A percentile compares a stretch with the other conserved stretches of the same genome.
These are phyloP conservation scores for Apteryx owenii DNA, from an alignment of 2,113 vertebrate genomes.

Conservation along the genomic window DNA sequence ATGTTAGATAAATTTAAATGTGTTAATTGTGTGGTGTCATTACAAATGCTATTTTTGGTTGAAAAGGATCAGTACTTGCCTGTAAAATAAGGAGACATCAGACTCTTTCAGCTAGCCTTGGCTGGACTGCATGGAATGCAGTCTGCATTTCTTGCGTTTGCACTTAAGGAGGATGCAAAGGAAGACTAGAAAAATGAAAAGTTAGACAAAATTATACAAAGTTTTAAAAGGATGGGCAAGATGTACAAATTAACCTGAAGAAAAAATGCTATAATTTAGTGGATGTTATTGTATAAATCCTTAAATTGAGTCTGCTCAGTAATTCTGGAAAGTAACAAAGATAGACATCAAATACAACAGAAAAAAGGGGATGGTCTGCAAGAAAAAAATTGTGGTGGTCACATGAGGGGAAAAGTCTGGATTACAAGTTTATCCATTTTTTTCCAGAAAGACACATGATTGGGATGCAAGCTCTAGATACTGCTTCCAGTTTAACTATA, in stretches of 20 bases:
- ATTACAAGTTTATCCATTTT: not conserved
- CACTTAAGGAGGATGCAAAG: not conserved
- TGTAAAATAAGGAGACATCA: not conserved
- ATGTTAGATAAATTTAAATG: constrained; percentile 4
- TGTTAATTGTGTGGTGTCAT: constrained; percentile 1
- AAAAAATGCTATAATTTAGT: not conserved
- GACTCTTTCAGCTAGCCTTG: not conserved
- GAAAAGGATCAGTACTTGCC: not conserved
- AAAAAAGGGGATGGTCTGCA: not conserved
- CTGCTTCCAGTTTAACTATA: not conserved
- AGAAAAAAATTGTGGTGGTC: not conserved
- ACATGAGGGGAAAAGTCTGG: not conserved
- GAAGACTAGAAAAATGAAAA: not conserved
- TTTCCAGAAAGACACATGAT: not conserved
- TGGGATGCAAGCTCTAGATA: not conserved
- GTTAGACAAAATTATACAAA: not conserved
- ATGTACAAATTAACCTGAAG: not conserved
- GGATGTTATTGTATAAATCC: not conserved
- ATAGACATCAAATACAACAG: not conserved
- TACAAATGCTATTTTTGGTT: constrained; percentile 7
- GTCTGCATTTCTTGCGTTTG: not conserved
- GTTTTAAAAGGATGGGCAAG: not conserved
- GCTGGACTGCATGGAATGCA: not conserved
- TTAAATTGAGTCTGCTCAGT: not conserved
- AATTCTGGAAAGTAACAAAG: not conserved